phyloP scores from a whole-genome alignment of 2,797 vertebrate species.

The Aeoliscus strigatus region DNA sequence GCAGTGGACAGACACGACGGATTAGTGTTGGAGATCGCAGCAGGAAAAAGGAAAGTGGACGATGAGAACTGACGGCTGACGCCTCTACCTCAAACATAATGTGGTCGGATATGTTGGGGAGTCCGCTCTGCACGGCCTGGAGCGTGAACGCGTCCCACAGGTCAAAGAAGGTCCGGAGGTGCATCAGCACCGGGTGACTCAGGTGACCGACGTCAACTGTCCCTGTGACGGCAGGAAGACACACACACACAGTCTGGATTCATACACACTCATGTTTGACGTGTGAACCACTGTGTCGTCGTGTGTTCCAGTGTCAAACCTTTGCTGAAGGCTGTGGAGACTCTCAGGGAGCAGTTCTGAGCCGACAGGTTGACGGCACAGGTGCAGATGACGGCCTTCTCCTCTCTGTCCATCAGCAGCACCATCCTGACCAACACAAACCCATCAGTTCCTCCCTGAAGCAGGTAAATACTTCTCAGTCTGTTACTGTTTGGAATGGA shows the following conservation, averaged over 20 bases:
- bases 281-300: too few relatives aligned
- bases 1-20: too few relatives aligned
- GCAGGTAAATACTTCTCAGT: too few relatives aligned
- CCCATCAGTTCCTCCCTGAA: too few relatives aligned
- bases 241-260: neutral
- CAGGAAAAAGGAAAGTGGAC: too few relatives aligned
- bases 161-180: conserved; percentile 90
- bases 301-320: conserved; percentile 60
- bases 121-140: conserved; percentile 82
- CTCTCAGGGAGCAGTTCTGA: conserved; percentile 79
- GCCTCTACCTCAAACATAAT: conserved; percentile 76
- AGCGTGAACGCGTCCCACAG: conserved; percentile 81
- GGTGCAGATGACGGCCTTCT: conserved; percentile 74
- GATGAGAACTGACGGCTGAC: too few relatives aligned
- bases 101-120: conserved; percentile 82
- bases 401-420: conserved; percentile 86
- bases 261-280: neutral
- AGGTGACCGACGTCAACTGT: conserved; percentile 82
- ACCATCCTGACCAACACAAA: too few relatives aligned
- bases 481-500: too few relatives aligned
- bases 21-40: too few relatives aligned
- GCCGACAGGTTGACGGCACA: conserved; percentile 70
- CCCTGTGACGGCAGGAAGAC: conserved; percentile 65
- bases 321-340: conserved; percentile 89
- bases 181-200: conserved; percentile 86